Evolutionary conservation across 2,888 invertebrate genomes (phyloP).

Genomic region (Folsomia manolachei): DNA sequence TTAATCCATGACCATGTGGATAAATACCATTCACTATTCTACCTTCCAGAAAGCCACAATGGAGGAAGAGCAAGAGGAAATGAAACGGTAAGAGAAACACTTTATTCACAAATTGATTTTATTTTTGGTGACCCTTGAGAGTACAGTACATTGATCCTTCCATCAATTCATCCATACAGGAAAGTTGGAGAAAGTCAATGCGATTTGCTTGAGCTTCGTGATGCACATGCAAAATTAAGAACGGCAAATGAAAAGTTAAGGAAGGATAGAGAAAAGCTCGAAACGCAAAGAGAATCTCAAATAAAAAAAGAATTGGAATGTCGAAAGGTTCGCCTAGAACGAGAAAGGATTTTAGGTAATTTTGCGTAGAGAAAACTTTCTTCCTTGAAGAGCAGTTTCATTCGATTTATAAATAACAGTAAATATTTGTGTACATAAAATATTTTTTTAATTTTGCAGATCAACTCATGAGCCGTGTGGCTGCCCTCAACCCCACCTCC

Average conservation of each 20-base stretch:
- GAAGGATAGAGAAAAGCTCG: conserved; percentile 80
- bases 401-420: no score
- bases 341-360: conserved; percentile 45
- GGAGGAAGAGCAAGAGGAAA: conserved; percentile 86
- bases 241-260: conserved; percentile 87
- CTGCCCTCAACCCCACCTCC: conserved; percentile 35
- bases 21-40: not conserved
- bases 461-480: conserved; percentile 39
- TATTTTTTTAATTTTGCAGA: no score
- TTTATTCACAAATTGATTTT: no score
- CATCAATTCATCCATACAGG: no score
- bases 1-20: not conserved
- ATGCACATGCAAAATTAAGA: conserved; percentile 85
- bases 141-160: no score
- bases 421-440: no score
- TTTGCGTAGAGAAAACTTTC: no score
- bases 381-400: no score
- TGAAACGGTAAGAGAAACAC: no score
- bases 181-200: conserved; percentile 62
- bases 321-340: conserved; percentile 59
- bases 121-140: no score
- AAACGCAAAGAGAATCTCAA: conserved; percentile 70
- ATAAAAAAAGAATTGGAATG: conserved; percentile 57
- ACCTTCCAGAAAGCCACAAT: conserved; percentile 69
- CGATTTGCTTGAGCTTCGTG: conserved; percentile 80